phyloP scores from a whole-genome alignment of 2,888 invertebrate genomes.

The Drosophila dives region DNA sequence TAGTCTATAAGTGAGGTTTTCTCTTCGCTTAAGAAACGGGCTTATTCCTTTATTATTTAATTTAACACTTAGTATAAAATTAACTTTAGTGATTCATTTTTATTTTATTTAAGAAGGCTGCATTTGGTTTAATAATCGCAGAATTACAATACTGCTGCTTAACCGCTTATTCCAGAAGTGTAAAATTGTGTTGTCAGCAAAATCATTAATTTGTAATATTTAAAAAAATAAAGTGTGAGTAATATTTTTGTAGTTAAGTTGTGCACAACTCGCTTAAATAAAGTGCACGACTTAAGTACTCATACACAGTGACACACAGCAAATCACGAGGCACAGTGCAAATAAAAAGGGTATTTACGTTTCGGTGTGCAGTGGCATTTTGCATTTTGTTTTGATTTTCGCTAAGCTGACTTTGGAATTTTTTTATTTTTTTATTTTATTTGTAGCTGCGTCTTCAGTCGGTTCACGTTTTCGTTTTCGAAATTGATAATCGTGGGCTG shows the following conservation, averaged over 20 bases:
- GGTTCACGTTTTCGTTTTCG: constrained; percentile 18
- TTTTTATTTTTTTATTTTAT: neutral
- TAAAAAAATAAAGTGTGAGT: neutral
- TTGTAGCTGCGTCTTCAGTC: constrained; percentile 24
- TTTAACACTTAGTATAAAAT: neutral
- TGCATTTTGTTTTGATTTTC: constrained; percentile 1
- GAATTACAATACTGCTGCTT: too few relatives aligned
- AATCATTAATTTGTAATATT: neutral
- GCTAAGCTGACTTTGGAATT: constrained; percentile 33
- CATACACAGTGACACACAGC: neutral
- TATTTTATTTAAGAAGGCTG: too few relatives aligned
- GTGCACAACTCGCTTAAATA: neutral
- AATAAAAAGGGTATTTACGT: constrained; percentile 15
- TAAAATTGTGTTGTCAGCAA: neutral
- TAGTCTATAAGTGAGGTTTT: neutral
- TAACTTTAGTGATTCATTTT: neutral
- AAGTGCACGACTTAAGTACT: neutral
- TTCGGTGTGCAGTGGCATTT: constrained; percentile 2
- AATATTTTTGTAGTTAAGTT: neutral
- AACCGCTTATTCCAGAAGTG: too few relatives aligned
- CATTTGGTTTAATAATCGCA: too few relatives aligned
- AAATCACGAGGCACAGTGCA: neutral
- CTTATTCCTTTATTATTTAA: neutral
- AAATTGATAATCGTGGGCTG: constrained; percentile 39
- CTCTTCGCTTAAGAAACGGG: neutral